phyloP scores from a whole-genome alignment of 2,797 vertebrate species.

The Antennarius maculatus region DNA sequence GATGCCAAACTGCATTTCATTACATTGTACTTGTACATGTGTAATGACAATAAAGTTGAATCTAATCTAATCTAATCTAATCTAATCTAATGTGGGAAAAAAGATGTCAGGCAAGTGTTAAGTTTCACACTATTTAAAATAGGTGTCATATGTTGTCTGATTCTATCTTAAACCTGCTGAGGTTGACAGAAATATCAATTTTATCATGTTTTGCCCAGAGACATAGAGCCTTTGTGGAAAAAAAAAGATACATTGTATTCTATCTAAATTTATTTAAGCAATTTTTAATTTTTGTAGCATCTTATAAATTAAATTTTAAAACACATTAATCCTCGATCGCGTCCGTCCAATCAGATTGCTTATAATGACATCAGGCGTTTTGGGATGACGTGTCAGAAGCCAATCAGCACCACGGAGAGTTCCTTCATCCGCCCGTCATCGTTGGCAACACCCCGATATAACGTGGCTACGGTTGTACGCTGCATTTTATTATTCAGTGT shows the following conservation, averaged over 20 bases:
- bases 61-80: too few relatives aligned
- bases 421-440: slow-evolving; percentile 47
- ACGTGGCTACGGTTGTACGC: background rate
- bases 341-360: slow-evolving; percentile 14
- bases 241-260: background rate
- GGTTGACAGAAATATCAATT: background rate
- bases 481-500: background rate
- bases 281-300: background rate
- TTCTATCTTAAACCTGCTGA: slow-evolving; percentile 1
- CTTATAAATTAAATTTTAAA: background rate
- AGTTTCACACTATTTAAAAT: slow-evolving; percentile 43
- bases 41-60: too few relatives aligned
- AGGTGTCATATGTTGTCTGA: slow-evolving; percentile 15
- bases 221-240: background rate
- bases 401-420: slow-evolving; percentile 51
- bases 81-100: too few relatives aligned
- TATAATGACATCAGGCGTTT: slow-evolving; percentile 48
- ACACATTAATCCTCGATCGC: background rate
- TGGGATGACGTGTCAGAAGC: slow-evolving; percentile 34
- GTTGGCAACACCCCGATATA: slow-evolving; percentile 41
- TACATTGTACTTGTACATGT: too few relatives aligned
- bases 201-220: slow-evolving; percentile 3
- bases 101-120: slow-evolving; percentile 26
- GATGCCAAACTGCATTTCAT: too few relatives aligned
- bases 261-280: background rate